Percentiles rank a stretch among this genome's conserved stretches.
phyloP scores from a whole-genome alignment of 2,113 vertebrate species.

The Lynx canadensis region DNA sequence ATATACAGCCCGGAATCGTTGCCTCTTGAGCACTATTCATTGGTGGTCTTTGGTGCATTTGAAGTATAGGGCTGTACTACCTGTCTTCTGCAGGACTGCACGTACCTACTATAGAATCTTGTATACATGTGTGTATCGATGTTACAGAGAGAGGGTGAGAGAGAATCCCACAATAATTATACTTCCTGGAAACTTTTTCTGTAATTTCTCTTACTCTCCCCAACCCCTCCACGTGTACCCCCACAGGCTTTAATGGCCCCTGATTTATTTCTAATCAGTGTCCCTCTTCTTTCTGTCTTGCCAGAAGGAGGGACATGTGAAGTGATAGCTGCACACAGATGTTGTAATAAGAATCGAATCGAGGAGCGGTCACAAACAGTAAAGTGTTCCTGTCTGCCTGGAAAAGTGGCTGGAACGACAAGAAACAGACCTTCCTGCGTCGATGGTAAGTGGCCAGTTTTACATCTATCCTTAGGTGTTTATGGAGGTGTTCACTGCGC shows the following conservation, averaged over 20 bases:
- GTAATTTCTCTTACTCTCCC: neutral
- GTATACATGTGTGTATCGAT: neutral
- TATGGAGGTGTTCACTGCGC: rapidly evolving
- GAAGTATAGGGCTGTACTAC: neutral
- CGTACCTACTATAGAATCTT: neutral
- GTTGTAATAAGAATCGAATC: slow-evolving; percentile 99
- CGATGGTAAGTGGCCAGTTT: slow-evolving; percentile 91
- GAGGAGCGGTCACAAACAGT: slow-evolving; percentile 99
- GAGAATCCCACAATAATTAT: neutral
- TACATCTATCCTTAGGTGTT: neutral
- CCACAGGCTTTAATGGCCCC: neutral
- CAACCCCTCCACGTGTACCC: too few relatives aligned
- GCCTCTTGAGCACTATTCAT: neutral
- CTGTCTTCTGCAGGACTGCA: neutral
- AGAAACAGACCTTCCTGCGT: slow-evolving; percentile 99
- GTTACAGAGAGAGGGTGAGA: neutral
- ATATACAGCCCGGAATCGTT: neutral
- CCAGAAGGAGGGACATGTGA: slow-evolving; percentile 99
- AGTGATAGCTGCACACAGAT: slow-evolving; percentile 98
- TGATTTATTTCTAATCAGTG: slow-evolving; percentile 77
- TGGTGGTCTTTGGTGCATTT: neutral
- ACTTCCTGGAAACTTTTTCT: neutral
- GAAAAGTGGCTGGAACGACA: slow-evolving; percentile 99
- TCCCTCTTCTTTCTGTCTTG: slow-evolving; percentile 81
- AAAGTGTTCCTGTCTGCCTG: slow-evolving; percentile 99